These are phyloP conservation scores for Blastobasis lacticolella DNA, from an alignment of 2,888 invertebrate species.

Conservation along the genomic window DNA sequence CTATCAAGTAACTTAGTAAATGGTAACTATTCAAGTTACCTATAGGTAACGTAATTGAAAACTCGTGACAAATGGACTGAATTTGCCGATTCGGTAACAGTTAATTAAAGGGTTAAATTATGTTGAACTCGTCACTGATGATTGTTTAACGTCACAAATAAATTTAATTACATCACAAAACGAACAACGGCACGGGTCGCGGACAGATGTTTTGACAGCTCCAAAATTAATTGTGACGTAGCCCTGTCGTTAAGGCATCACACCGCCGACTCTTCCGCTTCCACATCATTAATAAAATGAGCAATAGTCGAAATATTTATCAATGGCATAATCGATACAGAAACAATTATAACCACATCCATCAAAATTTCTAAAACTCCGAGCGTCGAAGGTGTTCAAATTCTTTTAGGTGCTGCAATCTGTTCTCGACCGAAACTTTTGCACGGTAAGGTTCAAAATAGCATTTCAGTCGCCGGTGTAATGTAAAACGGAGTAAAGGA, in stretches of 20 bases:
- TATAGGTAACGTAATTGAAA: no score
- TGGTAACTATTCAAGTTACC: no score
- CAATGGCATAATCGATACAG: constrained; percentile 75
- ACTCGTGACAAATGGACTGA: no score
- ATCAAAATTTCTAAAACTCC: constrained; percentile 65
- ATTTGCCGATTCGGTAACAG: no score
- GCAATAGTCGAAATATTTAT: constrained; percentile 73
- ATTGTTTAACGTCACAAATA: constrained; percentile 48
- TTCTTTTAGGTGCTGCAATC: constrained; percentile 20
- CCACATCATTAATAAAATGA: constrained; percentile 73
- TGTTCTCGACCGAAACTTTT: constrained; percentile 27
- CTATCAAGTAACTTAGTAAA: no score
- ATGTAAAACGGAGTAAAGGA: constrained; percentile 10
- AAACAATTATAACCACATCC: constrained; percentile 74
- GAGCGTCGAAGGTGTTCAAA: constrained; percentile 37
- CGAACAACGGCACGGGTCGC: constrained; percentile 18
- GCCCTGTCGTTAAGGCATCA: constrained; percentile 59
- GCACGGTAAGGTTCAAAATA: constrained; percentile 32
- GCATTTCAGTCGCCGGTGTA: background rate
- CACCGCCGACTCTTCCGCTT: constrained; percentile 64
- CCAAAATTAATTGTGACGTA: constrained; percentile 69
- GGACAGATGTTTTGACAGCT: constrained; percentile 72
- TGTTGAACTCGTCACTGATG: background rate
- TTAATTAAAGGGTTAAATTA: no score
- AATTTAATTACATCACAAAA: constrained; percentile 23